Evolutionary conservation across 2,797 vertebrate species (phyloP), one percentile per base, ranked within the genome.

Genomic region (Phoxinus dragarum): DNA sequence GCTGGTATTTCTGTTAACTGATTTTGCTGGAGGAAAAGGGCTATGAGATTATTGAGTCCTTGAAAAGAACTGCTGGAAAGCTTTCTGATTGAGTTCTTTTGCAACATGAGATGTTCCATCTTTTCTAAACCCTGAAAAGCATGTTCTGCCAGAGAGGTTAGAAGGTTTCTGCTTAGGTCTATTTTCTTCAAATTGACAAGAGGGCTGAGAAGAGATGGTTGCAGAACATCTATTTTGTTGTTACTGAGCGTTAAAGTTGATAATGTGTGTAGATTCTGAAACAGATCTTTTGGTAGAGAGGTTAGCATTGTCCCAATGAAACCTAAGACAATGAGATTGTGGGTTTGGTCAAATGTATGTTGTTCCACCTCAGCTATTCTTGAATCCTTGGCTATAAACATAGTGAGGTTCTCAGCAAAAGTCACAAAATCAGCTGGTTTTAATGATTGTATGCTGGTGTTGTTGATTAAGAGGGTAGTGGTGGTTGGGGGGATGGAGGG

Each of bases 1-100:
- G 19, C 80, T 0, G 96, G 95, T 81, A 99, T 94, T 80, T 95
- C 94, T 0, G 75, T 86, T 42, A 99, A 92, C 47, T 85, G 86
- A 92, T 99, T 99, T 92, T 95, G 96, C 0, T 96, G 96, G 0
- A 99, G 94, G 3, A 96, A 92, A 81, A 99, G 94, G 27, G 81
- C 86, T 89, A 93, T 95, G 74, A 99, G 94, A 47, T 93, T 88
- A 0, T 88, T 89, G 73, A 99, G 96, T 52, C 92, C 95, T 86
- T 93, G 93, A 0, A 99, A 97, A 84, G 93, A 90, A n/a, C 92
- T 90, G 44, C 87, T 90, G 0, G 94, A 89, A 77, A 99, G 89
- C 23, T 89, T 91, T 38, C 89, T 91, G 17, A 99, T 94, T 72
- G 91, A 93, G 86, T 99, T 99, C 88, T 93, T 93, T 56, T 96